A percentile compares a stretch with the other conserved stretches of the same genome.
Evolutionary conservation across 2,888 invertebrate species (phyloP).

Genomic region (Lepidocyrtoides sp.): DNA sequence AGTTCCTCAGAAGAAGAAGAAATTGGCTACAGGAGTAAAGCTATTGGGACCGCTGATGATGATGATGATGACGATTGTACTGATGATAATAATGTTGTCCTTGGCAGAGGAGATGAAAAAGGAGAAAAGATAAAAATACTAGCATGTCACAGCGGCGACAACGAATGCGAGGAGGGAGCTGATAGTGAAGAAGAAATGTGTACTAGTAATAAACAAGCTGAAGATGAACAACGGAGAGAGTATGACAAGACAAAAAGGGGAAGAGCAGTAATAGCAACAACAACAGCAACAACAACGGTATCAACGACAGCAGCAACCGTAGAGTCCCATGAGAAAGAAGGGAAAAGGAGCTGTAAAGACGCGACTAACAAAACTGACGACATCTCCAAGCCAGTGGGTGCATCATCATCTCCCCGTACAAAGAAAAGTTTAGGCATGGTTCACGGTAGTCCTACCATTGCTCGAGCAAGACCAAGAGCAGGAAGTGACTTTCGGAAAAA

Average conservation of each 20-base stretch:
- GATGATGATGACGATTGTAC: slow-evolving; percentile 35
- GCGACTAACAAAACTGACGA: slow-evolving; percentile 73
- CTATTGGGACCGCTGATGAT: slow-evolving; percentile 80
- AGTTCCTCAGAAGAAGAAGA: slow-evolving; percentile 81
- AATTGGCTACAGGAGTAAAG: slow-evolving; percentile 81
- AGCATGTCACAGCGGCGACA: neutral
- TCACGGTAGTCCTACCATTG: slow-evolving; percentile 72
- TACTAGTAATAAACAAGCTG: neutral
- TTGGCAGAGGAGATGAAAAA: slow-evolving; percentile 63
- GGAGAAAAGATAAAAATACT: slow-evolving; percentile 64
- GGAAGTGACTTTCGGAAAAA: slow-evolving; percentile 74
- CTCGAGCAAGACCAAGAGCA: slow-evolving; percentile 71
- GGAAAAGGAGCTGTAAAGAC: slow-evolving; percentile 43
- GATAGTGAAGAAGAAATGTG: slow-evolving; percentile 26
- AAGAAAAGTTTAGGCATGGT: slow-evolving; percentile 49
- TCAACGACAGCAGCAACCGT: neutral
- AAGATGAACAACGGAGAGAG: slow-evolving; percentile 3
- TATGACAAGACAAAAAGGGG: slow-evolving; percentile 10
- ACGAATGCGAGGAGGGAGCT: slow-evolving; percentile 17
- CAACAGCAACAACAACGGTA: too few relatives aligned
- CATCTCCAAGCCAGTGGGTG: slow-evolving; percentile 74
- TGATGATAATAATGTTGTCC: slow-evolving; percentile 28
- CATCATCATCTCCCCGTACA: slow-evolving; percentile 58
- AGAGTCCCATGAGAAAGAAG: slow-evolving; percentile 38
- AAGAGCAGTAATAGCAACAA: neutral